A percentile compares a stretch with the other conserved stretches of the same genome.
Conservation (phyloP, 2,888 invertebrate genomes). For the Megamerina dolium region DNA sequence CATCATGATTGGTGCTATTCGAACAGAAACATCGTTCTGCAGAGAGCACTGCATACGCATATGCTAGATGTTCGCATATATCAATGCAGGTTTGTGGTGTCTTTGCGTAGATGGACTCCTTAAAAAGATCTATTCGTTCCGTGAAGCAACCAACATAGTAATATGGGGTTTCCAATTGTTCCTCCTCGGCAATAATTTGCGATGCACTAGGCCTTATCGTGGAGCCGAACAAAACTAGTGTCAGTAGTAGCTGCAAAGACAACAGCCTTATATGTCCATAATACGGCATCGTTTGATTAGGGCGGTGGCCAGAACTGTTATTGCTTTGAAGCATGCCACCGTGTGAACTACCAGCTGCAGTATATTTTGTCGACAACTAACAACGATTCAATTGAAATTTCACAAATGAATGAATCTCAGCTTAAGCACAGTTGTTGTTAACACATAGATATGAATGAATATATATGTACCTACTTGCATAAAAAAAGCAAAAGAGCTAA, state of each 20-base stretch:
- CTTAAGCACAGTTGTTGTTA: too few relatives aligned
- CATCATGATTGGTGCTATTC: slow-evolving; percentile 29
- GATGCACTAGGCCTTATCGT: slow-evolving; percentile 2
- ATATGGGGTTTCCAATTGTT: slow-evolving; percentile 24
- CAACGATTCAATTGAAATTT: background rate
- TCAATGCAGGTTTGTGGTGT: slow-evolving; percentile 43
- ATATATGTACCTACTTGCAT: too few relatives aligned
- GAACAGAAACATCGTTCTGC: slow-evolving; percentile 43
- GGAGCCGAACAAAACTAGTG: background rate
- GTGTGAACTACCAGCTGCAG: too few relatives aligned
- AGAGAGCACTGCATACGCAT: slow-evolving; percentile 40
- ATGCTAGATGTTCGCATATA: slow-evolving; percentile 39
- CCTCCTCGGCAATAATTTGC: background rate
- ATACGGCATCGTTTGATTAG: slow-evolving; percentile 7
- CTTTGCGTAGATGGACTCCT: slow-evolving; percentile 39
- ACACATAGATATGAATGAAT: too few relatives aligned
- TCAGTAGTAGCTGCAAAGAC: slow-evolving; percentile 7
- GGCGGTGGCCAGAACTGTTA: slow-evolving; percentile 36
- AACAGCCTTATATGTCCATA: background rate
- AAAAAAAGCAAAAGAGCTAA: too few relatives aligned
- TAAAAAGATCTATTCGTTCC: slow-evolving; percentile 37
- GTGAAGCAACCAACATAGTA: slow-evolving; percentile 44
- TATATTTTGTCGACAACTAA: too few relatives aligned
- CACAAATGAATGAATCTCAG: slow-evolving; percentile 2
- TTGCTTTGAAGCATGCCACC: too few relatives aligned